Evolutionary conservation across 1,140 invertebrate genomes (phyloP), one percentile per base, ranked within the genome.

Genomic region (Bombus confusus): DNA sequence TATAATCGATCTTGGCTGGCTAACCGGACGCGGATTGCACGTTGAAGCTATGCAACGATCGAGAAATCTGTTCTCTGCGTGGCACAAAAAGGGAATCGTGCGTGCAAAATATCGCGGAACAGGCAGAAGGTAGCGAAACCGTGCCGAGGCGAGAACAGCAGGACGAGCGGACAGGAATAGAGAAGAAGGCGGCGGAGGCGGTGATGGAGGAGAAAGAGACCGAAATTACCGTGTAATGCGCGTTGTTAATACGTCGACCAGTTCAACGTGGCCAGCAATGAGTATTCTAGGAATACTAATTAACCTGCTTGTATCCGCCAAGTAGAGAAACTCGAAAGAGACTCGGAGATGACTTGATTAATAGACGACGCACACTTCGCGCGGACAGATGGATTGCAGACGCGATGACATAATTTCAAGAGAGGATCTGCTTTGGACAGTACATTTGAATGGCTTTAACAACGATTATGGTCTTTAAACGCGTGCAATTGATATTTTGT

Each of bases 281-380:
- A 72, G 77, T 80, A 74, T 80, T 73, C 47, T 74, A 72, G 77
- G 77, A 85, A 85, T 85, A 85, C 77, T 80, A 85, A 85, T 85
- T 85, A 79, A 80, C 69, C 59, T 39, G 47, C 76, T 66, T 52
- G 57, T 80, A 80, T 85, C 83, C 83, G 68, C 57, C 47, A 59
- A 47, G 37, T 25, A 28, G 43, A 62, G 83, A 43, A 80, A 80
- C 83, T n/a, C 22, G 22, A 25, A 43, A 71, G 57, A 71, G 52
- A 64, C 41, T 66, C 69, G 41, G 83, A 73, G 68, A 85, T 72
- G 68, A 73, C 83, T 74, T 71, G 83, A 84, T 84, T 85, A 85
- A 85, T 85, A 59, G 80, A 72, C 47, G 18, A 81, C 68, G 79
- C 47, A 68, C 1, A 57, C 47, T 31, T 72, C 5, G 79, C 10